Percentiles rank a stretch among this genome's conserved stretches.
Evolutionary conservation across 2,797 vertebrate genomes (phyloP).

Genomic region (Protonibea diacanthus): DNA sequence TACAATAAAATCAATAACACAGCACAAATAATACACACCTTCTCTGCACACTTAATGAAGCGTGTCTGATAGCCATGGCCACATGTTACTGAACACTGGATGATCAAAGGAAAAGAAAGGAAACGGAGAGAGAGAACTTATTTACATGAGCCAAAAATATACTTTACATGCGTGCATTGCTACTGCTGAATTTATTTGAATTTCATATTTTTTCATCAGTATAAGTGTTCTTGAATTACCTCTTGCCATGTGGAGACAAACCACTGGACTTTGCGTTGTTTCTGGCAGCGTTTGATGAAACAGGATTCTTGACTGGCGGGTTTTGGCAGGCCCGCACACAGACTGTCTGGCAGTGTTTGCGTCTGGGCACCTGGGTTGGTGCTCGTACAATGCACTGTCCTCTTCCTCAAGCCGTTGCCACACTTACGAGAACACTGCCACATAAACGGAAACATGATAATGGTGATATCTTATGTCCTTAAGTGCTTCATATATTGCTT

Average conservation of each 20-base stretch:
- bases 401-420: conserved; percentile 89
- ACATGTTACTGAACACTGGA: conserved; percentile 91
- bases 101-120: conserved; percentile 11
- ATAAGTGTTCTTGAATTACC: conserved; percentile 72
- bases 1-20: not conserved
- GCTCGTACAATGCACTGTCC: conserved; percentile 86
- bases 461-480: not conserved
- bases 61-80: conserved; percentile 87
- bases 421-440: conserved; percentile 91
- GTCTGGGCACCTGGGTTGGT: conserved; percentile 65
- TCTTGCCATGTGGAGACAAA: conserved; percentile 90
- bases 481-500: not conserved
- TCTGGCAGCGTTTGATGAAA: conserved; percentile 88
- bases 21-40: conserved; percentile 69
- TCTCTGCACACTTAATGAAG: conserved; percentile 89
- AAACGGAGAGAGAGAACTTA: conserved; percentile 3
- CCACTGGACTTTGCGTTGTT: conserved; percentile 90
- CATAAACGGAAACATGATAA: conserved; percentile 11
- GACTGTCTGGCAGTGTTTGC: conserved; percentile 77
- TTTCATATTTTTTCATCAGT: not conserved
- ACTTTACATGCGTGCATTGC: not conserved
- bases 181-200: conserved; percentile 8
- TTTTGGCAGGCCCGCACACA: conserved; percentile 83
- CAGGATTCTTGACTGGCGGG: conserved; percentile 89
- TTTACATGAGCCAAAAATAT: not conserved